A percentile compares a stretch with the other conserved stretches of the same genome.
Conservation (phyloP, 2,113 vertebrate species). For the Crotophaga sulcirostris region DNA sequence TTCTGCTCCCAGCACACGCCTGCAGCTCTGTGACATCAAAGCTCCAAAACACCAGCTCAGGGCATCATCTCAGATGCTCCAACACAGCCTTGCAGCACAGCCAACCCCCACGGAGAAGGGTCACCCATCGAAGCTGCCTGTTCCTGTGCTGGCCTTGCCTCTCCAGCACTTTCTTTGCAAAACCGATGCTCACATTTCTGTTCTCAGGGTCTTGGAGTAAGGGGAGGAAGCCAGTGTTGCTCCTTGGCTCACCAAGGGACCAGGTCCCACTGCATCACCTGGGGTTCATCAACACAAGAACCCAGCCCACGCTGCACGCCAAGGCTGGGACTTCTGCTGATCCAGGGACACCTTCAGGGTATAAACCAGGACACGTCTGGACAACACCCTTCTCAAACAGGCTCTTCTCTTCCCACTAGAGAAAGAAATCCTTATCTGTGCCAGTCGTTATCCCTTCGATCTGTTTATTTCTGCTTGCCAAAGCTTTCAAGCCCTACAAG, state of each 20-base stretch:
- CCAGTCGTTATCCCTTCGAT: neutral
- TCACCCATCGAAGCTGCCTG: accelerated
- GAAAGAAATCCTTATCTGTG: neutral
- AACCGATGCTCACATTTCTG: accelerated
- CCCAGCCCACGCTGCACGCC: neutral
- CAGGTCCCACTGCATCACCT: neutral
- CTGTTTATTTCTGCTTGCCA: neutral
- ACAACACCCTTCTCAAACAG: neutral
- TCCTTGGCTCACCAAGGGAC: neutral
- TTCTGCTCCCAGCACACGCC: neutral
- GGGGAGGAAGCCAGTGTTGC: neutral
- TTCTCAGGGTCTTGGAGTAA: accelerated
- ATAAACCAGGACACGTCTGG: neutral
- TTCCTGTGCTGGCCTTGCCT: neutral
- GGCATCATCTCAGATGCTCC: neutral
- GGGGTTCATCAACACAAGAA: accelerated
- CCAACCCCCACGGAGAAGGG: neutral
- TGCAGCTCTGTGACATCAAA: accelerated
- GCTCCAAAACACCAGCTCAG: accelerated
- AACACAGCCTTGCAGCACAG: neutral
- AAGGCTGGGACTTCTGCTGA: neutral
- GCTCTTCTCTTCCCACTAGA: neutral
- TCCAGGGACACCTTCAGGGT: neutral
- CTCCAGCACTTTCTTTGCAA: neutral
- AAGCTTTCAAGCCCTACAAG: neutral